Percentiles rank a stretch among this genome's conserved stretches.
These are phyloP conservation scores for Parazoanthus atlanticus DNA, from an alignment of 92 coral and sea anemone genomes.

Conservation along the genomic window DNA sequence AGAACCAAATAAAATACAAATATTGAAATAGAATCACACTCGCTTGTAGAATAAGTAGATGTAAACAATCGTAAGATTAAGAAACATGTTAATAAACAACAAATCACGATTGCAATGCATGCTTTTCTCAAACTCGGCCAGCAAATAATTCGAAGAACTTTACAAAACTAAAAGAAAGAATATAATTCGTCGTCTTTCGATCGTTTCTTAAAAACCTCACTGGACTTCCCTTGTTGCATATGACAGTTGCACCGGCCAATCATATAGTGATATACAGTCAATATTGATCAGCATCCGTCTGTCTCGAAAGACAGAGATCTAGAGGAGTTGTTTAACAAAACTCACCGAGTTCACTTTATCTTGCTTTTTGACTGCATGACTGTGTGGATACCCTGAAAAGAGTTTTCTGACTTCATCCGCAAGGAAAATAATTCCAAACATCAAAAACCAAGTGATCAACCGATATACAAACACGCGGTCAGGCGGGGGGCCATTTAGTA, in stretches of 20 bases:
- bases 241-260: neutral
- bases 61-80: neutral
- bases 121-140: neutral
- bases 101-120: neutral
- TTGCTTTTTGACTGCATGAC: conserved; percentile 1
- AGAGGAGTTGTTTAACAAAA: neutral
- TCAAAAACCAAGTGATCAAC: conserved; percentile 14
- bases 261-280: neutral
- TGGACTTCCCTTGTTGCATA: neutral
- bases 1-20: neutral
- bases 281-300: too few species aligned
- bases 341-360: conserved; percentile 22
- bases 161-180: too few species aligned
- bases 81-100: neutral
- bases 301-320: too few species aligned
- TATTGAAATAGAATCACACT: neutral
- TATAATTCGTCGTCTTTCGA: too few species aligned
- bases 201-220: too few species aligned
- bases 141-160: too few species aligned
- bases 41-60: neutral
- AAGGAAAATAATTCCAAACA: conserved; percentile 27
- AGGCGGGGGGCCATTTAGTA: conserved; percentile 23
- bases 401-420: conserved; percentile 18
- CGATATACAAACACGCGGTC: conserved; percentile 6
- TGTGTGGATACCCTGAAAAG: conserved; percentile 2